Evolutionary conservation across 2,113 vertebrate genomes (phyloP).

Genomic region (Ammospiza nelsoni): DNA sequence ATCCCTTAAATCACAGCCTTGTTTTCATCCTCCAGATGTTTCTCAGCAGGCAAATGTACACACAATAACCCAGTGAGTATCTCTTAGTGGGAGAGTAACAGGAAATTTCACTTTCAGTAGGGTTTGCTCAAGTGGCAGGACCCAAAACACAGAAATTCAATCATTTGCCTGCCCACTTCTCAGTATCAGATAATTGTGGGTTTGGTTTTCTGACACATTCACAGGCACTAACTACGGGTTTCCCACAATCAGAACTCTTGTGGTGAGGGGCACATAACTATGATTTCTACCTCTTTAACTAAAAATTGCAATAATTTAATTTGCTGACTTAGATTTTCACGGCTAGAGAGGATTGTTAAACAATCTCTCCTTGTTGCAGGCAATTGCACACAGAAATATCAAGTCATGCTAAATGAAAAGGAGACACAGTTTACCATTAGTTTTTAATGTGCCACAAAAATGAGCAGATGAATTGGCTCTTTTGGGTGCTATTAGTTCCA

Average conservation of each 20-base stretch:
- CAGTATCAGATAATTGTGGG: background rate
- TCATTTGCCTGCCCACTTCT: background rate
- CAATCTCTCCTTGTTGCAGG: background rate
- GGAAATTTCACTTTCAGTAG: background rate
- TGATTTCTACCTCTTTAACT: conserved; percentile 8
- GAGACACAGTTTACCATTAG: background rate
- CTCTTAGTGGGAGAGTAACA: background rate
- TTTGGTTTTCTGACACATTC: background rate
- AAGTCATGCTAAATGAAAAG: conserved; percentile 26
- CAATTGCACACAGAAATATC: conserved; percentile 7
- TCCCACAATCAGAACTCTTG: background rate
- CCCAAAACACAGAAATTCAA: background rate
- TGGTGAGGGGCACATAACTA: background rate
- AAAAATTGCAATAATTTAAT: conserved; percentile 4
- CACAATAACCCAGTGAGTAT: background rate
- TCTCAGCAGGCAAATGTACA: conserved; percentile 47
- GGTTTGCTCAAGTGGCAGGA: background rate
- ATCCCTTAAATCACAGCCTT: background rate
- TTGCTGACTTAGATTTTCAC: background rate
- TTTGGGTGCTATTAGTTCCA: conserved; percentile 61
- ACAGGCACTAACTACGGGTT: background rate
- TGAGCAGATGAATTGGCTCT: conserved; percentile 28
- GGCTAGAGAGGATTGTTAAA: background rate
- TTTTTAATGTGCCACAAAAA: conserved; percentile 26
- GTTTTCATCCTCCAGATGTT: conserved; percentile 22